Evolutionary conservation across 2,113 vertebrate genomes (phyloP).

Genomic region (Hipposideros armiger): DNA sequence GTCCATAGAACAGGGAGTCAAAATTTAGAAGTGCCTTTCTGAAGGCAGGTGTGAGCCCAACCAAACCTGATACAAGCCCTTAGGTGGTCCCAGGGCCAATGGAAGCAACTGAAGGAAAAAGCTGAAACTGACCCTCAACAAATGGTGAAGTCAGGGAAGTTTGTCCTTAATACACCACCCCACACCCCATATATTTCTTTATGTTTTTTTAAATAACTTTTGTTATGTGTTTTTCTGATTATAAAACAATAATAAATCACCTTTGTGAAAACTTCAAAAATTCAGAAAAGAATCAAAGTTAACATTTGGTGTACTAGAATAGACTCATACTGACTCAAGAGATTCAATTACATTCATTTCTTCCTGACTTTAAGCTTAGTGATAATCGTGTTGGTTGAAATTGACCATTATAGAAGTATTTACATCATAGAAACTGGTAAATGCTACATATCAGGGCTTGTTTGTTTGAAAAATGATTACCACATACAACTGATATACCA

Average conservation of each 20-base stretch:
- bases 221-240: not conserved
- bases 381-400: not conserved
- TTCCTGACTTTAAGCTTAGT: not conserved
- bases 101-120: not conserved
- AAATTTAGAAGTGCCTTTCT: not conserved
- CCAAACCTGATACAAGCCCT: not conserved
- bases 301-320: not conserved
- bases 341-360: not conserved
- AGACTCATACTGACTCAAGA: not conserved
- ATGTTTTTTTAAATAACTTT: not conserved
- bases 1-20: not conserved
- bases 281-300: constrained; percentile 15
- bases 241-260: constrained; percentile 5
- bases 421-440: not conserved
- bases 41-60: not conserved
- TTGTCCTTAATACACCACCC: not conserved
- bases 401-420: not conserved
- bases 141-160: not conserved
- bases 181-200: not conserved
- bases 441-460: not conserved
- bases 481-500: not conserved
- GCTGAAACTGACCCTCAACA: not conserved
- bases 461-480: not conserved
- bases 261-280: not conserved
- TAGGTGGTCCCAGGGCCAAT: not conserved